phyloP scores from a whole-genome alignment of 2,797 vertebrate species.

The Alectoris magna region DNA sequence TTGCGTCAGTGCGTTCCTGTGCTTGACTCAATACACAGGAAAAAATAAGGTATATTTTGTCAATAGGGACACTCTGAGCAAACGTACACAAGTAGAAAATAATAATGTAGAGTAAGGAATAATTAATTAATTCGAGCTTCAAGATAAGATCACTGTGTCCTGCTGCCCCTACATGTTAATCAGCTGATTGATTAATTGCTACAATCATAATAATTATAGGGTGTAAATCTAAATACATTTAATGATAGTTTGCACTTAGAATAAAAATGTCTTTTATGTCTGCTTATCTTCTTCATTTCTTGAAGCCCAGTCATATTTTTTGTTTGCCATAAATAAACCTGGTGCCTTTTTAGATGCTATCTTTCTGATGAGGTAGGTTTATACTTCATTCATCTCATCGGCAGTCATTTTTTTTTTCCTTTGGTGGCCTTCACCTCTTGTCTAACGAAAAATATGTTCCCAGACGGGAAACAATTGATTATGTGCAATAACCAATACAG shows the following conservation, averaged over 20 bases:
- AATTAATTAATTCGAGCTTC: slow-evolving; percentile 84
- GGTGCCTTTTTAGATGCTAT: slow-evolving; percentile 37
- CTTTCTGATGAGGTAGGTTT: slow-evolving; percentile 63
- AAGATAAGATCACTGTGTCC: slow-evolving; percentile 79
- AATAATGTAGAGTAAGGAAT: slow-evolving; percentile 77
- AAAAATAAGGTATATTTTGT: slow-evolving; percentile 64
- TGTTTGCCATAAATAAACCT: slow-evolving; percentile 62
- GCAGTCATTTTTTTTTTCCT: slow-evolving; percentile 38
- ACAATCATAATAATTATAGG: slow-evolving; percentile 85
- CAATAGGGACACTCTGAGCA: slow-evolving; percentile 66
- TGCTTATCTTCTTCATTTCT: slow-evolving; percentile 77
- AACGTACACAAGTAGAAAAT: slow-evolving; percentile 78
- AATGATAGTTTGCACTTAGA: slow-evolving; percentile 80
- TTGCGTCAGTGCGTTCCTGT: slow-evolving; percentile 24
- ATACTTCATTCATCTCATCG: slow-evolving; percentile 38
- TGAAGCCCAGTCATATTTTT: slow-evolving; percentile 68
- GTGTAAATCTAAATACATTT: slow-evolving; percentile 79
- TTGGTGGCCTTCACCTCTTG: slow-evolving; percentile 26
- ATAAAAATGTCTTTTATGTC: slow-evolving; percentile 77
- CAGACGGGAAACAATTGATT: slow-evolving; percentile 50
- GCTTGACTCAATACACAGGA: slow-evolving; percentile 67
- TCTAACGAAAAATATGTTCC: slow-evolving; percentile 63
- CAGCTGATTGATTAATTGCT: slow-evolving; percentile 85
- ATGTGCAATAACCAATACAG: neutral
- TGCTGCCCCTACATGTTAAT: slow-evolving; percentile 81